Evolutionary conservation across 92 coral and sea anemone genomes (phyloP), one percentile per base, ranked within the genome.

Genomic region (Actinostola sp.): DNA sequence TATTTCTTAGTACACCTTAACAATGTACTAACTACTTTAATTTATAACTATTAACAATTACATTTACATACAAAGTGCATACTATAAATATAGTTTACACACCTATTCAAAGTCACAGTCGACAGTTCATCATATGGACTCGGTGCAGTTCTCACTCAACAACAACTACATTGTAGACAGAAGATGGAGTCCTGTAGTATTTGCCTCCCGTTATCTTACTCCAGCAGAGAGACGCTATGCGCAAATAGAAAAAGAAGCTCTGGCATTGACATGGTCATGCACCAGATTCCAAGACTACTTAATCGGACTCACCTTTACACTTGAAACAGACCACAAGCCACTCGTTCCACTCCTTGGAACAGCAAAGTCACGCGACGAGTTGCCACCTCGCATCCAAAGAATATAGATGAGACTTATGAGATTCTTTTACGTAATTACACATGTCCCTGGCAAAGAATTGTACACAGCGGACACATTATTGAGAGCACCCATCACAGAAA

Each of bases 111-210:
- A 60, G 78, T 56, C 38, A 72, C 78, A 21, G 79, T 68, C 6
- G 79, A 73, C 26, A 61, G 70, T 73, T 73, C 79, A n/a, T 73
- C 70, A 29, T 73, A 73, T 36, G 79, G 79, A 23, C 32, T 61
- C n/a, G 79, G 79, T 15, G 70, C 79, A 36, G 79, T 73, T 27
- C 79, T 73, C 53, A 59, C 70, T 58, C 79, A 73, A 44, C 69
- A 73, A 42, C 79, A 73, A 19, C n/a, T n/a, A n/a, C n/a, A n/a
- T n/a, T n/a, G 44, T 28, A 61, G 79, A 73, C 43, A 57, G 79
- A 4, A 61, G 70, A 72, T 56, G 78, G 68, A 72, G 68, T 19
- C 71, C 71, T 41, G 71, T 65, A 27, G 71, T 65, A 53, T 66
- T 41, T 55, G 72, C 72, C 31, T 66, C 54, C 15, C 29, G 69